Conservation (phyloP, 1,140 invertebrate genomes). For the Ridgeia piscesae region DNA sequence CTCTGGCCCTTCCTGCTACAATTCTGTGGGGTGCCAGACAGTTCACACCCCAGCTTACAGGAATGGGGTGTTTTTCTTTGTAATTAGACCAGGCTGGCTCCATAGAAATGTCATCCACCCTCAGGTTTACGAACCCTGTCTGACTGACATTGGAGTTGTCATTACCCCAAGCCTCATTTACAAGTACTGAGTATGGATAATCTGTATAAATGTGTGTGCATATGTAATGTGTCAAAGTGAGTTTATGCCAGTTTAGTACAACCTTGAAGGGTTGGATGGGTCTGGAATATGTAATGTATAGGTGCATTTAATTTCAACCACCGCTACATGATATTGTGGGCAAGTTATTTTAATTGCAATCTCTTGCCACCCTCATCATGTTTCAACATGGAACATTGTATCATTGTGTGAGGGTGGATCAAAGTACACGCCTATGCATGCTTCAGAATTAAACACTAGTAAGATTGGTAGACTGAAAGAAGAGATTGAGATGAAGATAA, state of each 20-base stretch:
- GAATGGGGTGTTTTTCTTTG: background rate
- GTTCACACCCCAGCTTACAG: background rate
- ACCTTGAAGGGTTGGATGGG: too few species aligned
- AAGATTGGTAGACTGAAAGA: too few species aligned
- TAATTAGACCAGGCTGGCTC: background rate
- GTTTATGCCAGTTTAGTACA: too few species aligned
- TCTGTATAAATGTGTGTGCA: background rate
- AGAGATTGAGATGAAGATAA: too few species aligned
- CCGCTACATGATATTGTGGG: too few species aligned
- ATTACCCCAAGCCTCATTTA: background rate
- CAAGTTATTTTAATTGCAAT: too few species aligned
- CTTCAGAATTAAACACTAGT: too few species aligned
- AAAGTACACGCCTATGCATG: too few species aligned
- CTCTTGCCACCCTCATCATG: too few species aligned
- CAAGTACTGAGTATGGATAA: background rate
- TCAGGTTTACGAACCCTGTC: background rate
- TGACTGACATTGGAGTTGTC: background rate
- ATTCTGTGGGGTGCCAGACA: background rate
- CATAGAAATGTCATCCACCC: background rate
- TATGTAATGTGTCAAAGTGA: background rate
- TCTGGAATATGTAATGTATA: too few species aligned
- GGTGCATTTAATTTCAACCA: too few species aligned
- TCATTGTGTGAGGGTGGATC: too few species aligned
- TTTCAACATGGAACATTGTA: background rate
- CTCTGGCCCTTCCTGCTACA: background rate